Percentiles rank a stretch among this genome's conserved stretches.
Conservation (phyloP, 2,113 vertebrate genomes). For the Epinephelus moara region DNA sequence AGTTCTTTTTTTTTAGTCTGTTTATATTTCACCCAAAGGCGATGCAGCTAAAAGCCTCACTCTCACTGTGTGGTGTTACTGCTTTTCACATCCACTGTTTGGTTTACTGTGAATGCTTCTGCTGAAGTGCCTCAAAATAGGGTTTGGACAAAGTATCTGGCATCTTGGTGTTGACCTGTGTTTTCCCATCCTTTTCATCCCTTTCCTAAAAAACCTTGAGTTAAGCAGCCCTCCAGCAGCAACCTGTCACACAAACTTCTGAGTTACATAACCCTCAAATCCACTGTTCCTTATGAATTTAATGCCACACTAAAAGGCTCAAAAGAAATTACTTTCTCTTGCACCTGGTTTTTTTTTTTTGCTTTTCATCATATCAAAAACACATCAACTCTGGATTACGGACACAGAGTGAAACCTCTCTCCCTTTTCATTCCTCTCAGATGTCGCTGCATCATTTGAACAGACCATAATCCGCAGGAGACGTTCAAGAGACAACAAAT, state of each 20-base stretch:
- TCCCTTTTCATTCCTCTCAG: conserved; percentile 35
- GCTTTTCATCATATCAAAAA: conserved; percentile 31
- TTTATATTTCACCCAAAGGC: conserved; percentile 14
- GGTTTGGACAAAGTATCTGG: background rate
- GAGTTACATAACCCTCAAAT: conserved; percentile 55
- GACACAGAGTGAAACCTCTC: conserved; percentile 28
- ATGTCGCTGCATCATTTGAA: conserved; percentile 54
- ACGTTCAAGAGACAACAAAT: conserved; percentile 15
- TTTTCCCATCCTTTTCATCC: background rate
- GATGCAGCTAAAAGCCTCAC: conserved; percentile 18
- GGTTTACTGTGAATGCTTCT: background rate
- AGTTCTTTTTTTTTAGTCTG: background rate
- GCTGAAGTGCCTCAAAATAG: conserved; percentile 1
- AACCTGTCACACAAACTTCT: conserved; percentile 15
- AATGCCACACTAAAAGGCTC: conserved; percentile 15
- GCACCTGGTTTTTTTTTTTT: conserved; percentile 10
- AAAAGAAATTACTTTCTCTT: conserved; percentile 28
- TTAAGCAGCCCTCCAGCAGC: background rate
- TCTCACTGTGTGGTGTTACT: background rate
- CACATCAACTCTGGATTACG: conserved; percentile 38
- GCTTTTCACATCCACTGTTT: background rate
- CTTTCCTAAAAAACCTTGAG: conserved; percentile 6
- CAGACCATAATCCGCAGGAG: conserved; percentile 34
- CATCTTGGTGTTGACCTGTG: conserved; percentile 6
- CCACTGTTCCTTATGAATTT: conserved; percentile 24